Evolutionary conservation across 2,797 vertebrate genomes (phyloP), one percentile per base, ranked within the genome.

Genomic region (Sternarchorhynchus goeldii): DNA sequence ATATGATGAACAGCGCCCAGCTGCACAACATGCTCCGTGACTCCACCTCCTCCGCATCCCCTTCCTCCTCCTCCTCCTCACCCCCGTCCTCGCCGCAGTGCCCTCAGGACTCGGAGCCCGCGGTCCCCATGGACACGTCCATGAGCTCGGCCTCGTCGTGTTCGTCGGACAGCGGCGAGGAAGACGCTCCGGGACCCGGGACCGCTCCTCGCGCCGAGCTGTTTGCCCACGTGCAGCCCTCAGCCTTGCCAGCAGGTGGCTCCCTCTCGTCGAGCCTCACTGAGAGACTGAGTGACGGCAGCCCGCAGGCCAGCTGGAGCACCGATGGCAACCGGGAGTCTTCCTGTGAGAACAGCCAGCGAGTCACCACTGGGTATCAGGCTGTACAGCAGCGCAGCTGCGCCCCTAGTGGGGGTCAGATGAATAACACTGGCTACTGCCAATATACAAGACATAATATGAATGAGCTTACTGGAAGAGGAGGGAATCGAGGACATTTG

Each of bases 1-100:
- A 95, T 86, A 96, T 98, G 95, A 97, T 98, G 96, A 96, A 92
- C 90, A 94, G 91, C 83, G 93, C 92, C 80, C 95, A 96, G 89
- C 95, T 98, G 88, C 94, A 92, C 8, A 75, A 93, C 83, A 94
- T 95, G 89, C 89, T 93, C 79, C 90, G 89, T 53, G 86, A 89
- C 79, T 81, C 87, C 76, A 90, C 92, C 88, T 72, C 81, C n/a
- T 72, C 75, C 31, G 73, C 67, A 67, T 83, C 78, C 3, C 65
- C 77, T 53, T 17, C 86, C 5, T 86, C 87, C 3, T 87, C 86
- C 2, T 88, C 87, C 69, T 91, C 91, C 2, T 91, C 90, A 14
- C 92, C 93, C 0, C 90, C 75, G 20, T 91, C 88, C 73, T 84
- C 88, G 3, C 91, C 69, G 5, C 82, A 81, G 56, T 65, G 77